A percentile compares a stretch with the other conserved stretches of the same genome.
phyloP scores from a whole-genome alignment of 2,888 invertebrate genomes.

The Nudaria mundana region DNA sequence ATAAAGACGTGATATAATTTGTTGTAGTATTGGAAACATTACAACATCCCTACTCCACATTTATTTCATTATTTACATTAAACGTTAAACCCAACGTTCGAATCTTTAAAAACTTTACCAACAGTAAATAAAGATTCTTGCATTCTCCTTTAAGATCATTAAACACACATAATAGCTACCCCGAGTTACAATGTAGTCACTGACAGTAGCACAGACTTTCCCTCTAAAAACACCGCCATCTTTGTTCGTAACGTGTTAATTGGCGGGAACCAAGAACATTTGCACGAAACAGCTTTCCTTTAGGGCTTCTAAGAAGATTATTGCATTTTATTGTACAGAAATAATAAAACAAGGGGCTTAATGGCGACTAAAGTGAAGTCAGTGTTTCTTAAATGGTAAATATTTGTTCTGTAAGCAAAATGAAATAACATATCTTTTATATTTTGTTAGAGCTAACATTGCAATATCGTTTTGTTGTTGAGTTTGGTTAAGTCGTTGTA shows the following conservation, averaged over 20 bases:
- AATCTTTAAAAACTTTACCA: conserved; percentile 5
- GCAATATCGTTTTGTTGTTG: background rate
- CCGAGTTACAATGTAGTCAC: conserved; percentile 40
- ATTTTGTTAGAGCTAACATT: background rate
- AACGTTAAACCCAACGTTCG: background rate
- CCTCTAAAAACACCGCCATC: conserved; percentile 53
- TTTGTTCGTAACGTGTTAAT: conserved; percentile 73
- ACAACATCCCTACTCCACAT: no score
- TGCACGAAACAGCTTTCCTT: conserved; percentile 46
- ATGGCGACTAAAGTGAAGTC: conserved; percentile 27
- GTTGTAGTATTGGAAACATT: no score
- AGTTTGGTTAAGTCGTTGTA: no score
- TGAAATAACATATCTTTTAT: conserved; percentile 5
- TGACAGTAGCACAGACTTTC: conserved; percentile 52
- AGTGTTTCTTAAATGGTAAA: conserved; percentile 17
- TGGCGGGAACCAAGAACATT: conserved; percentile 58
- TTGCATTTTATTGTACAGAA: conserved; percentile 43
- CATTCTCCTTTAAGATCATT: conserved; percentile 28
- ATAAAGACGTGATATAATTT: no score
- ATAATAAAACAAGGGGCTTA: conserved; percentile 38
- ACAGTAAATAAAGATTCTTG: conserved; percentile 10
- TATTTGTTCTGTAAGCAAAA: conserved; percentile 12
- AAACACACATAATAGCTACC: conserved; percentile 50
- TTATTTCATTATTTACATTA: no score
- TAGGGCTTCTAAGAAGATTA: conserved; percentile 44